Percentiles rank a stretch among this genome's conserved stretches.
Evolutionary conservation across 2,888 invertebrate genomes (phyloP).

Genomic region (Lasiommata megera): DNA sequence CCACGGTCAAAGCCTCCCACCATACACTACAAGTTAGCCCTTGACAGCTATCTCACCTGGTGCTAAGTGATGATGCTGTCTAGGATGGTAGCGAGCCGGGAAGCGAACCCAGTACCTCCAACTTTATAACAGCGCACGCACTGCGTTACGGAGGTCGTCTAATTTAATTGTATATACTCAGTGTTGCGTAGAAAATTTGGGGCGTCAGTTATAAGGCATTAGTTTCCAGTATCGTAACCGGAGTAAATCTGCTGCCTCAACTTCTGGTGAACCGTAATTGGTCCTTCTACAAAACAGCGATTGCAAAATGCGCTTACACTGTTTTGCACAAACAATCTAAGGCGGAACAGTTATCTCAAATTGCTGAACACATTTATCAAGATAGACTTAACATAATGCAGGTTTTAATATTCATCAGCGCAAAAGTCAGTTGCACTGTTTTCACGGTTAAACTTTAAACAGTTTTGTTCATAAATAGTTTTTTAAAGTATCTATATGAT

Average conservation of each 20-base stretch:
- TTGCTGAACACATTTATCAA: background rate
- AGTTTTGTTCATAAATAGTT: no score
- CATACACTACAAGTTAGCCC: no score
- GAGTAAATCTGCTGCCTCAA: conserved; percentile 53
- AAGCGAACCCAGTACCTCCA: no score
- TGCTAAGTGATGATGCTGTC: no score
- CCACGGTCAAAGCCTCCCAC: no score
- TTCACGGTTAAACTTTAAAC: background rate
- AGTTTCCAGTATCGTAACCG: conserved; percentile 48
- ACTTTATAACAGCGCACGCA: no score
- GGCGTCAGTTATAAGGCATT: conserved; percentile 39
- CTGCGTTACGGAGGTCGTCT: no score
- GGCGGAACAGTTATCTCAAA: background rate
- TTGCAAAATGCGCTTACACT: conserved; percentile 22
- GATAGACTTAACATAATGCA: background rate
- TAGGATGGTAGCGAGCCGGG: no score
- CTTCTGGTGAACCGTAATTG: conserved; percentile 53
- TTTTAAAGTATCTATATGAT: no score
- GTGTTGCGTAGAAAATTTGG: conserved; percentile 17
- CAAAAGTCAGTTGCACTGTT: background rate
- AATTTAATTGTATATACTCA: no score
- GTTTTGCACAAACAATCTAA: background rate
- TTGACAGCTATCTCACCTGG: no score
- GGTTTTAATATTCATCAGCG: background rate
- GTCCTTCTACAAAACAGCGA: conserved; percentile 47